These are phyloP conservation scores for Reticulitermes speratus DNA, from an alignment of 1,140 invertebrate genomes.

Conservation along the genomic window DNA sequence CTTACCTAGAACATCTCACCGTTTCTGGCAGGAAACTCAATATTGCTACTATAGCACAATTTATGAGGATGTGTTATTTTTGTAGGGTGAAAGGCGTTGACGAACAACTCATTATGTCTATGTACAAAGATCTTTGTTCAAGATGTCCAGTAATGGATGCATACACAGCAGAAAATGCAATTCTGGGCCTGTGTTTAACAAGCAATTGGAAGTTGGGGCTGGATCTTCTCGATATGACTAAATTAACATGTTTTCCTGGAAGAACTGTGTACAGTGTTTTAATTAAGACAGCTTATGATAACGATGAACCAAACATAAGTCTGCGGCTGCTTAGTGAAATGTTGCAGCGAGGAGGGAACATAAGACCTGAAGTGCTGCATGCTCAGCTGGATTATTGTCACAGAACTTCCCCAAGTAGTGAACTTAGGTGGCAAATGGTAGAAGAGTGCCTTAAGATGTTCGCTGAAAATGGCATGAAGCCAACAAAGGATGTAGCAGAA, in stretches of 20 bases:
- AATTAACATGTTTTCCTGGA: constrained; percentile 45
- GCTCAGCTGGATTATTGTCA: constrained; percentile 19
- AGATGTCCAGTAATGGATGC: constrained; percentile 59
- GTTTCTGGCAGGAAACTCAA: constrained; percentile 50
- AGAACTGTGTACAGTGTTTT: constrained; percentile 49
- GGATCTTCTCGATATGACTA: constrained; percentile 59
- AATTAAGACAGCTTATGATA: constrained; percentile 54
- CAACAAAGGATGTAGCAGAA: constrained; percentile 34
- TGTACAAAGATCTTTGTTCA: constrained; percentile 53
- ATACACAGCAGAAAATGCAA: constrained; percentile 55
- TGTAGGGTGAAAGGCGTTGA: constrained; percentile 41
- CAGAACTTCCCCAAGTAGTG: neutral
- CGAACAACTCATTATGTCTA: constrained; percentile 35
- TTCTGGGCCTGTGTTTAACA: constrained; percentile 61
- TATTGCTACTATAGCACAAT: constrained; percentile 40
- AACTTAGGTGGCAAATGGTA: constrained; percentile 42
- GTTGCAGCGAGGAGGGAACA: neutral
- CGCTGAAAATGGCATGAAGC: constrained; percentile 33
- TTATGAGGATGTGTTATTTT: constrained; percentile 54
- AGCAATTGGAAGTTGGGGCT: constrained; percentile 59
- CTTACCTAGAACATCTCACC: constrained; percentile 57
- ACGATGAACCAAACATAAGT: constrained; percentile 54
- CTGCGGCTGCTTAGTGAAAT: constrained; percentile 50
- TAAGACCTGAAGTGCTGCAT: neutral
- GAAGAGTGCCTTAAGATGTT: constrained; percentile 22